Conservation (phyloP, 2,797 vertebrate species). For the Anableps anableps region DNA sequence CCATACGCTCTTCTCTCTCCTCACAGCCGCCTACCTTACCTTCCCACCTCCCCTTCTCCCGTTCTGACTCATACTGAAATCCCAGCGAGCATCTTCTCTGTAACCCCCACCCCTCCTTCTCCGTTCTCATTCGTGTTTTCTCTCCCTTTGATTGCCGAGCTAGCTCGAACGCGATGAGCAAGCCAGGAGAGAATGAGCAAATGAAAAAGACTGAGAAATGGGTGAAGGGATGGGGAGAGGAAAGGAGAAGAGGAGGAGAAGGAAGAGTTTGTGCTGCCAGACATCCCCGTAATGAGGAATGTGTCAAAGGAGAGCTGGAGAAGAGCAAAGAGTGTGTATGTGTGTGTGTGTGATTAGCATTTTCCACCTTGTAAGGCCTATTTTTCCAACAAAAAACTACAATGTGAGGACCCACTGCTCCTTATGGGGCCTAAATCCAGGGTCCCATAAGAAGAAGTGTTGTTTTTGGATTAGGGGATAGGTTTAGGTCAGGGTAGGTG, state of each 20-base stretch:
- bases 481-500: too few species aligned
- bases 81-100: conserved; percentile 72
- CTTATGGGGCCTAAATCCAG: background rate
- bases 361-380: too few species aligned
- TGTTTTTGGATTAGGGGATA: background rate
- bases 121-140: conserved; percentile 79
- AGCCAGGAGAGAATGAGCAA: conserved; percentile 62
- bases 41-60: conserved; percentile 74
- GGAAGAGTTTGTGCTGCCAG: conserved; percentile 57
- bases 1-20: conserved; percentile 60
- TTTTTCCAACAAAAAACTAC: too few species aligned
- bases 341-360: conserved; percentile 10
- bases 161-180: conserved; percentile 64
- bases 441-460: background rate
- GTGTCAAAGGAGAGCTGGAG: conserved; percentile 60
- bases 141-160: conserved; percentile 79
- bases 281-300: conserved; percentile 80
- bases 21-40: conserved; percentile 70
- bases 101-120: conserved; percentile 39
- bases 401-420: too few species aligned
- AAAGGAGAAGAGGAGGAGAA: conserved; percentile 30
- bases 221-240: conserved; percentile 42
- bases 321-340: conserved; percentile 21
- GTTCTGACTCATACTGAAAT: conserved; percentile 84
- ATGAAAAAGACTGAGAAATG: conserved; percentile 54